Percentiles rank a stretch among this genome's conserved stretches.
phyloP scores from a whole-genome alignment of 2,113 vertebrate species.

The Indicator indicator region DNA sequence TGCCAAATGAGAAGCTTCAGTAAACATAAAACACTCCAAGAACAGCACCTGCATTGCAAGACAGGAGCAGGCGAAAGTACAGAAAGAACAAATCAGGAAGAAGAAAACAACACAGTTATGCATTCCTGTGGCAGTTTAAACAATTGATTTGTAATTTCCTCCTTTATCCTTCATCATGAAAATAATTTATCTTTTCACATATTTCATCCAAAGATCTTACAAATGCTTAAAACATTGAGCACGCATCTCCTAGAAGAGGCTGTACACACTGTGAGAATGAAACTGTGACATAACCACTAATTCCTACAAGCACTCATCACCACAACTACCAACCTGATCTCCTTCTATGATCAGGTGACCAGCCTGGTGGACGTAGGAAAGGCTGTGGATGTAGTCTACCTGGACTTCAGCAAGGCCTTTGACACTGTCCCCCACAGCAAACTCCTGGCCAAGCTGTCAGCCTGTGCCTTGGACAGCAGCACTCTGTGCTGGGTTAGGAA shows the following conservation, averaged over 20 bases:
- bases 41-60: fast-evolving
- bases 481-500: no score
- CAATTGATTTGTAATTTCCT: background rate
- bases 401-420: no score
- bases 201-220: background rate
- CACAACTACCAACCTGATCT: no score
- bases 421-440: no score
- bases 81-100: background rate
- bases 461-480: no score
- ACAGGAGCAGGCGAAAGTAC: background rate
- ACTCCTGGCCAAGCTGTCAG: no score
- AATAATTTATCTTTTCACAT: background rate
- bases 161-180: background rate
- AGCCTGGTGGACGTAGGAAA: no score
- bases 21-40: background rate
- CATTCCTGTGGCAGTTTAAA: background rate
- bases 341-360: no score
- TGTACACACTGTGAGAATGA: background rate
- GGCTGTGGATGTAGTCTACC: no score
- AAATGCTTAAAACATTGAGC: background rate
- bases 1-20: background rate
- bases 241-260: background rate
- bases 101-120: background rate
- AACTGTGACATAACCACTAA: background rate
- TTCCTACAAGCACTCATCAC: background rate